phyloP scores from a whole-genome alignment of 1,140 invertebrate species.

The Papilio polyxenes region DNA sequence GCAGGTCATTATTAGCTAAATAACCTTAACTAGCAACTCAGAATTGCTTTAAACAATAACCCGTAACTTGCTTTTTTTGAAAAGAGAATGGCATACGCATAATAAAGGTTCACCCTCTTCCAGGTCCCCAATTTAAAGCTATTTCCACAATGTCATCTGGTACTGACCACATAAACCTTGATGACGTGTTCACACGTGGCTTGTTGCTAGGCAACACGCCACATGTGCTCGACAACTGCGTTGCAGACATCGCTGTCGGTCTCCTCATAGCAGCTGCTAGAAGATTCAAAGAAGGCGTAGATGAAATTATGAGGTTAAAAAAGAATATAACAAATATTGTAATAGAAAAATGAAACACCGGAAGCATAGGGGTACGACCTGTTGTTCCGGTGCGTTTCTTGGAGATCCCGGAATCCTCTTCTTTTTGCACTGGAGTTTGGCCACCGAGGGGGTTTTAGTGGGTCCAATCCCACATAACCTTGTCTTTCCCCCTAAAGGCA shows the following conservation, averaged over 20 bases:
- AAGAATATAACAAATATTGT: too few relatives aligned
- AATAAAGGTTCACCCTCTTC: slow-evolving; percentile 7
- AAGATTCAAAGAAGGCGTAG: slow-evolving; percentile 87
- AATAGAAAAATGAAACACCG: too few relatives aligned
- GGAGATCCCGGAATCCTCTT: too few relatives aligned
- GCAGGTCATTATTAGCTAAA: slow-evolving; percentile 55
- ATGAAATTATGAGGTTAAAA: slow-evolving; percentile 83
- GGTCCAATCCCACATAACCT: too few relatives aligned
- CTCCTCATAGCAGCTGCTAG: slow-evolving; percentile 88
- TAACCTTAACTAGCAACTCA: not conserved
- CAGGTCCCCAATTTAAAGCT: slow-evolving; percentile 89
- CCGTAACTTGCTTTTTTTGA: too few relatives aligned
- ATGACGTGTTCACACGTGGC: slow-evolving; percentile 83
- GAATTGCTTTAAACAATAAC: not conserved
- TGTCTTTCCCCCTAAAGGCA: too few relatives aligned
- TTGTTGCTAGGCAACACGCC: slow-evolving; percentile 91
- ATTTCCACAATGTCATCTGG: slow-evolving; percentile 95
- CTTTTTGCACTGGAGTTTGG: too few relatives aligned
- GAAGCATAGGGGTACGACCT: too few relatives aligned
- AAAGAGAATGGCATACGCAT: not conserved
- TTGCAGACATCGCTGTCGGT: slow-evolving; percentile 91
- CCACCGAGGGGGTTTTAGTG: too few relatives aligned
- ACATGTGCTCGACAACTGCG: slow-evolving; percentile 88
- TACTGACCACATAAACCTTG: slow-evolving; percentile 86
- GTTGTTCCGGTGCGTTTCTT: too few relatives aligned